Evolutionary conservation across 2,113 vertebrate species (phyloP).

Genomic region (Antigone vipio): DNA sequence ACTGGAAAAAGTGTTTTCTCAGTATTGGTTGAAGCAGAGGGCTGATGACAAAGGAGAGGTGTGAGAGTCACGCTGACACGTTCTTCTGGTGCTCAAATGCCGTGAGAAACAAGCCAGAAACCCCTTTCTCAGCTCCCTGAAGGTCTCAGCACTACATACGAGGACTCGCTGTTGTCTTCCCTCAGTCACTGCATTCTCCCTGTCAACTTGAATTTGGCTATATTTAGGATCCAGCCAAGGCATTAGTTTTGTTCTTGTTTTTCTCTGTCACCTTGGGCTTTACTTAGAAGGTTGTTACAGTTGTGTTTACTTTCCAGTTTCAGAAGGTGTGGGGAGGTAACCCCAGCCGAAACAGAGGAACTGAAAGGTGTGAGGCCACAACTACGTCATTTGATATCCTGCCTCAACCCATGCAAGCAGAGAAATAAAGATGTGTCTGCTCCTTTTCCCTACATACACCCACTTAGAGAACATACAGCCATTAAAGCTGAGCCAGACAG

Average conservation of each 20-base stretch:
- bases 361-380: neutral
- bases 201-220: neutral
- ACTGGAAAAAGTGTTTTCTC: neutral
- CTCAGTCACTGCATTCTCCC: neutral
- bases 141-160: neutral
- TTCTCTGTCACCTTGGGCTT: neutral
- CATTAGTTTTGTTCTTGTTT: neutral
- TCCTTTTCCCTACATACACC: neutral
- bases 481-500: slow-evolving; percentile 44
- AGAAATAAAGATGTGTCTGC: neutral
- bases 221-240: neutral
- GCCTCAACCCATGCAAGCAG: neutral
- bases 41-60: neutral
- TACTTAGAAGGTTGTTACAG: neutral
- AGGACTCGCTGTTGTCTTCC: neutral
- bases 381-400: neutral
- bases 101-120: neutral
- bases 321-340: neutral
- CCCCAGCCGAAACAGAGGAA: neutral
- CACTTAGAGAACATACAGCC: neutral
- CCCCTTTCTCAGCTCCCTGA: neutral
- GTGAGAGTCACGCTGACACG: neutral
- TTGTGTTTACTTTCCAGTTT: neutral
- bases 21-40: neutral
- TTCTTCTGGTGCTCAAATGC: neutral